Conservation (phyloP, 2,797 vertebrate genomes). For the Lepidocolaptes lacrymiger region DNA sequence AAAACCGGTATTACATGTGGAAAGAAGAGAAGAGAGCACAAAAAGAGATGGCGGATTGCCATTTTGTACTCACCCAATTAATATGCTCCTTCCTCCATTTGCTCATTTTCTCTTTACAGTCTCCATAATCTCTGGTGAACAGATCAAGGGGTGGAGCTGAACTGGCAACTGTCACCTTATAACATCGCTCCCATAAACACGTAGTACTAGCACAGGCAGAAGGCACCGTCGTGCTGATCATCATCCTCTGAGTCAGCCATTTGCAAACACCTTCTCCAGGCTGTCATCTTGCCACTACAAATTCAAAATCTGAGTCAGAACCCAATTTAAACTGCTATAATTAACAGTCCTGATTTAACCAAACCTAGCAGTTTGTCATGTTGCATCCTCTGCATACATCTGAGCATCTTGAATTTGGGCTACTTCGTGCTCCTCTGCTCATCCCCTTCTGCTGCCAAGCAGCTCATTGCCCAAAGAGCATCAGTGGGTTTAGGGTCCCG, state of each 20-base stretch:
- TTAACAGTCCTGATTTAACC: constrained; percentile 69
- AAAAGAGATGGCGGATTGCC: constrained; percentile 1
- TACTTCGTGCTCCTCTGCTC: constrained; percentile 12
- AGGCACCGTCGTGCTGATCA: constrained; percentile 52
- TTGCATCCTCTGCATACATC: constrained; percentile 40
- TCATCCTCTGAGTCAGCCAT: constrained; percentile 64
- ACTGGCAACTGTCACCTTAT: constrained; percentile 45
- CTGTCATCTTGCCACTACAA: constrained; percentile 64
- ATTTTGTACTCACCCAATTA: constrained; percentile 55
- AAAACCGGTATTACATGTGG: constrained; percentile 1
- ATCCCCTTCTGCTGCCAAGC: not conserved
- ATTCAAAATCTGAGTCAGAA: constrained; percentile 70
- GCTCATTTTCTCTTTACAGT: constrained; percentile 39
- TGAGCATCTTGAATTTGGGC: constrained; percentile 26
- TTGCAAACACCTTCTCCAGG: constrained; percentile 70
- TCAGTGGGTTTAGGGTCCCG: not conserved
- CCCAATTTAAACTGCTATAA: constrained; percentile 70
- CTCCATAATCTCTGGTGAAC: constrained; percentile 40
- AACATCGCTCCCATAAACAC: constrained; percentile 56
- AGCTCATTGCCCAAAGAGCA: not conserved
- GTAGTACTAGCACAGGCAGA: constrained; percentile 59
- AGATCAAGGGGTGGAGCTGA: constrained; percentile 56
- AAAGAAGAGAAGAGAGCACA: constrained; percentile 18
- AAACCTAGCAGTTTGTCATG: constrained; percentile 64
- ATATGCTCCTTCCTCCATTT: constrained; percentile 35